Percentiles rank a stretch among this genome's conserved stretches.
These are phyloP conservation scores for Cyclura pinguis DNA, from an alignment of 2,797 vertebrate species.

Conservation along the genomic window DNA sequence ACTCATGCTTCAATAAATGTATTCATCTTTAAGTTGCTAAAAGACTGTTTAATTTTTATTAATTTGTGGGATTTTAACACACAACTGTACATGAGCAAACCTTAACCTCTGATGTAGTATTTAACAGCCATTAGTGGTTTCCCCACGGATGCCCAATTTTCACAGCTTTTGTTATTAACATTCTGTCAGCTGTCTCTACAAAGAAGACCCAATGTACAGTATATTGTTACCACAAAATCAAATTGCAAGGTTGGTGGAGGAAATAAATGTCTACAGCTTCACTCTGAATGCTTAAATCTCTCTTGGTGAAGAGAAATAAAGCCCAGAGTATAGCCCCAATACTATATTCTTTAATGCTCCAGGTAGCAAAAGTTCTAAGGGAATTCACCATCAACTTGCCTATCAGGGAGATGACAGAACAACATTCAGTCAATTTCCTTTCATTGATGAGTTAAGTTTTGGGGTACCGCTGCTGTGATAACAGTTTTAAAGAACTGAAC, in stretches of 20 bases:
- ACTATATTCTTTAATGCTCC: conserved; percentile 27
- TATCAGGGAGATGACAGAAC: conserved; percentile 46
- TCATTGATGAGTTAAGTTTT: conserved; percentile 67
- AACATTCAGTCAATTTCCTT: conserved; percentile 39
- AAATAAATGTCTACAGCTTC: neutral
- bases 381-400: conserved; percentile 26
- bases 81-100: neutral
- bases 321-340: neutral
- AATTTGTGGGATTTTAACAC: conserved; percentile 1
- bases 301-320: conserved; percentile 4
- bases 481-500: conserved; percentile 46
- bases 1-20: neutral
- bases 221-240: conserved; percentile 19
- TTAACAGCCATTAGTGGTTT: neutral
- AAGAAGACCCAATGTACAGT: neutral
- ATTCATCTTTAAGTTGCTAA: neutral
- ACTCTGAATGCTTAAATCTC: neutral
- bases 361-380: conserved; percentile 21
- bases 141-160: neutral
- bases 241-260: conserved; percentile 12
- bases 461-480: conserved; percentile 65
- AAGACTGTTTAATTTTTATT: neutral
- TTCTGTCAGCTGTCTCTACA: neutral
- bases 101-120: neutral
- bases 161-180: conserved; percentile 33